Evolutionary conservation across 2,888 invertebrate genomes (phyloP), one percentile per base, ranked within the genome.

Genomic region (Apamea sordens): DNA sequence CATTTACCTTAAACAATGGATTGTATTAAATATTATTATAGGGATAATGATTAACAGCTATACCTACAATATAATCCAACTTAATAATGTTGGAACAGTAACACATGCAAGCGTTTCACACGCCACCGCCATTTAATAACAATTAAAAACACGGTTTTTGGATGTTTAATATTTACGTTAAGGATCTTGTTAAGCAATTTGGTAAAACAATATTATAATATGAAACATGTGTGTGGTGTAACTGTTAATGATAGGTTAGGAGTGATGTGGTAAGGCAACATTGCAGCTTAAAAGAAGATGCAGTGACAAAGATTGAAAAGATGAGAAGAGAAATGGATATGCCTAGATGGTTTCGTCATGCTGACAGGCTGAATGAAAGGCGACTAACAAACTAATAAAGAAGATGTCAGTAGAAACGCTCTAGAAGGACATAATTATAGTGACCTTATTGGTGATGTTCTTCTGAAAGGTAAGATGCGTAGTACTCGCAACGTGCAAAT

Each of bases 51-150:
- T 70, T 79, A 6, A 79, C 24, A 70, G 15, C 32, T 80, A 36
- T 64, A n/a, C 1, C n/a, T 59, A n/a, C 0, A 64, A 65, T 65
- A 65, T 56, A n/a, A n/a, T 73, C 56, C 0, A 81, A 28, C 21
- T n/a, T 32, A 32, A 56, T 28, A 5, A 36, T 76, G 78, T 67
- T 63, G 68, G 56, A 77, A 74, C 24, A 36, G 10, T 2, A 77
- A 56, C 84, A 86, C 73, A 61, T 86, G 85, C 15, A 13, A 32
- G 44, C 24, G 53, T n/a, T 85, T 85, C 84, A 47, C 84, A 86
- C 79, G 76, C n/a, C 11, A n/a, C 53, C 83, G 73, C 36, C 15
- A 41, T 67, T 59, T 24, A 47, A 50, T 69, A 73, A 75, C 24
- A 64, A 56, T 10, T 73, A 36, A 18, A 71, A 84, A 84, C 82